These are phyloP conservation scores for Mormyrus proboscirostris DNA, from an alignment of 2,797 vertebrate species.

Conservation along the genomic window DNA sequence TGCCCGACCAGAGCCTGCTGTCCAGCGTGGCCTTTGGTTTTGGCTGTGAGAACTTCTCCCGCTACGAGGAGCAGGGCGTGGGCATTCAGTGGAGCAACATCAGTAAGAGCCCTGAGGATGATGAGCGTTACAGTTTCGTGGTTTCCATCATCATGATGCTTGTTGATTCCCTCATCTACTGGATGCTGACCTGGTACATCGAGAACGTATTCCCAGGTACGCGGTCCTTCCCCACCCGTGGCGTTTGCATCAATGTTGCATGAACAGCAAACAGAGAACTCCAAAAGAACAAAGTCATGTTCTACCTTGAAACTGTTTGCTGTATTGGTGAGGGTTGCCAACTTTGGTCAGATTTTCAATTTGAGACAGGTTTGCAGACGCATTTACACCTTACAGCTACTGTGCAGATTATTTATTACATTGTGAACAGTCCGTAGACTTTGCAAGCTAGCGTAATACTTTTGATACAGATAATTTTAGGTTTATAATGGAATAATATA, in stretches of 20 bases:
- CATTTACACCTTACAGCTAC: neutral
- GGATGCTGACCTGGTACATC: slow-evolving; percentile 91
- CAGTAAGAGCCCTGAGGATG: slow-evolving; percentile 69
- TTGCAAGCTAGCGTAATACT: neutral
- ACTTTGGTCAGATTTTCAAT: neutral
- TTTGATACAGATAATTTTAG: neutral
- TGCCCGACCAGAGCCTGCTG: slow-evolving; percentile 72
- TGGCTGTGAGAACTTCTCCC: slow-evolving; percentile 84
- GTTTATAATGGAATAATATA: neutral
- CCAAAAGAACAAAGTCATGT: neutral
- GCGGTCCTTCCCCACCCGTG: neutral
- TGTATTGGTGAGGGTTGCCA: neutral
- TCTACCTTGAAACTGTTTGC: neutral
- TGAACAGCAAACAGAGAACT: neutral
- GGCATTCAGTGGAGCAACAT: slow-evolving; percentile 93
- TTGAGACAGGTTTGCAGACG: neutral
- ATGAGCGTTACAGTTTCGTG: slow-evolving; percentile 75
- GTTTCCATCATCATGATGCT: slow-evolving; percentile 87
- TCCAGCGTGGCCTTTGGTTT: slow-evolving; percentile 94
- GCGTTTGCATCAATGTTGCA: neutral
- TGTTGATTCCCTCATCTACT: slow-evolving; percentile 75
- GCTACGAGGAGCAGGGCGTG: slow-evolving; percentile 87
- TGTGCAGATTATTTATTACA: neutral
- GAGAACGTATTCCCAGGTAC: slow-evolving; percentile 94
- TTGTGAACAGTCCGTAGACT: neutral